phyloP scores from a whole-genome alignment of 2,113 vertebrate genomes.

The Sitta europaea region DNA sequence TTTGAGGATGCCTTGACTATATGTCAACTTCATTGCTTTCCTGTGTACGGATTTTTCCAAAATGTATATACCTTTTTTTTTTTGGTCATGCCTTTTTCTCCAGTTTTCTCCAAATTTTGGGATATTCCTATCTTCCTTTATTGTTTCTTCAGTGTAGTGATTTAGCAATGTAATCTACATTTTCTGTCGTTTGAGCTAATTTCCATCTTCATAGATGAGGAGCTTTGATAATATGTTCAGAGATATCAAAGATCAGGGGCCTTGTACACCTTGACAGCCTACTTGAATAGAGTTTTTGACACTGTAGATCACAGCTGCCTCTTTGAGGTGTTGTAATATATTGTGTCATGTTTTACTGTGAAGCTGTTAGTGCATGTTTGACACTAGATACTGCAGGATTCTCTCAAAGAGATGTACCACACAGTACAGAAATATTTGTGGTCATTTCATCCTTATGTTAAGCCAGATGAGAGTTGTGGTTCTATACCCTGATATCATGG shows the following conservation, averaged over 20 bases:
- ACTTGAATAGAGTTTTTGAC: background rate
- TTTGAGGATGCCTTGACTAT: slow-evolving; percentile 1
- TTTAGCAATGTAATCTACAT: background rate
- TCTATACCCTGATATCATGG: background rate
- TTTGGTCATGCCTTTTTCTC: background rate
- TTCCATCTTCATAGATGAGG: background rate
- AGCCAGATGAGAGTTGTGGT: background rate
- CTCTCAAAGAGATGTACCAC: background rate
- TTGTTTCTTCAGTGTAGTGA: background rate
- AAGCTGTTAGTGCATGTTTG: background rate
- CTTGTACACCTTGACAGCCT: background rate
- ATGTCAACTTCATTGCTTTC: background rate
- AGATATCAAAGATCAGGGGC: background rate
- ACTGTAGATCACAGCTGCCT: background rate
- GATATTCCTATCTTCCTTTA: background rate
- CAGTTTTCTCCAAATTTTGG: background rate
- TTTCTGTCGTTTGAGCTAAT: background rate
- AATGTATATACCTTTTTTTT: background rate
- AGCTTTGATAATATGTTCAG: background rate
- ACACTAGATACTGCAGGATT: background rate
- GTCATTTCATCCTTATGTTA: background rate
- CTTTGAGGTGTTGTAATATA: background rate
- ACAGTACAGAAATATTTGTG: background rate
- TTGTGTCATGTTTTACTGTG: background rate
- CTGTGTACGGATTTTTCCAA: background rate